Percentiles rank a stretch among this genome's conserved stretches.
Evolutionary conservation across 2,888 invertebrate genomes (phyloP).

Genomic region (Dastarcus helophoroides): DNA sequence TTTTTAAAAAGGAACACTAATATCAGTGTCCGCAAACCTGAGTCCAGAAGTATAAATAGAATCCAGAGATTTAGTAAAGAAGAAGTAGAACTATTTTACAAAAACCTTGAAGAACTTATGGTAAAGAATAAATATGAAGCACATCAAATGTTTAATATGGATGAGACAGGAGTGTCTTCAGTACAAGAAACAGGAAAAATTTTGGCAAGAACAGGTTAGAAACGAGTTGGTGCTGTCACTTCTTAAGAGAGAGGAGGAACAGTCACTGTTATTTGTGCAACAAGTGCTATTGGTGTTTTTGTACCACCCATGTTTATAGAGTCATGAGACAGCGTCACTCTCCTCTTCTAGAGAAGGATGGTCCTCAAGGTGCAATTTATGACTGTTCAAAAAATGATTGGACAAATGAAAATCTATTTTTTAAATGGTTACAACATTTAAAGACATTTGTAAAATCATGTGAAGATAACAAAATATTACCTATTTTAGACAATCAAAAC

Average conservation of each 20-base stretch:
- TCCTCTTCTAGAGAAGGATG: slow-evolving; percentile 12
- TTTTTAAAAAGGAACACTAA: too few species aligned
- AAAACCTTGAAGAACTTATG: too few species aligned
- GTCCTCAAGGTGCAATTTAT: slow-evolving; percentile 9
- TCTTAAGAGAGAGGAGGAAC: slow-evolving; percentile 30
- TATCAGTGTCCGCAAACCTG: too few species aligned
- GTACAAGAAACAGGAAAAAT: slow-evolving; percentile 7
- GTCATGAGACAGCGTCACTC: slow-evolving; percentile 25
- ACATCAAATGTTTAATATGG: too few species aligned
- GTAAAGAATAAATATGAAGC: too few species aligned
- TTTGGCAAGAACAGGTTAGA: slow-evolving; percentile 14
- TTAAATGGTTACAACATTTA: slow-evolving; percentile 15
- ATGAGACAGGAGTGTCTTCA: slow-evolving; percentile 8
- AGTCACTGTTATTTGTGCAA: slow-evolving; percentile 28
- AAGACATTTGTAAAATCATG: slow-evolving; percentile 4
- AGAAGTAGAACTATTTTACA: too few species aligned
- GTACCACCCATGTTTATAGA: slow-evolving; percentile 30
- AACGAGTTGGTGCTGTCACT: slow-evolving; percentile 31
- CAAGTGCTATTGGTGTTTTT: slow-evolving; percentile 25
- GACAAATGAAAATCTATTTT: slow-evolving; percentile 21
- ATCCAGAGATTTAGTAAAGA: too few species aligned
- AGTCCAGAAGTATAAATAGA: too few species aligned
- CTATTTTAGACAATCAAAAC: slow-evolving; percentile 30
- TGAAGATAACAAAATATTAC: too few species aligned
- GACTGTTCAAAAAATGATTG: slow-evolving; percentile 16